Conservation (phyloP, 1,140 invertebrate species). For the Meloidogyne exigua region DNA sequence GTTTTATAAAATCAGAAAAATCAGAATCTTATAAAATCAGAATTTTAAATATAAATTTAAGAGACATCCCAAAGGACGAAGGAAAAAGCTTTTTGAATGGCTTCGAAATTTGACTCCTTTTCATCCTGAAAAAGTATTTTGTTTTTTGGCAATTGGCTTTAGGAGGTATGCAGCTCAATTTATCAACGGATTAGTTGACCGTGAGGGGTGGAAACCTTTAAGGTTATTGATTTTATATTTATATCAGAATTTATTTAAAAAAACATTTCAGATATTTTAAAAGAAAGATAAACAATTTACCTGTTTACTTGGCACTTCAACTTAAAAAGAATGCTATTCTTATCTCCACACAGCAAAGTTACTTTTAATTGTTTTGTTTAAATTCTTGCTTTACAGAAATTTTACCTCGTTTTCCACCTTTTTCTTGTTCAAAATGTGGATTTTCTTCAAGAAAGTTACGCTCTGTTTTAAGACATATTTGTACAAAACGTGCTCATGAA, state of each 20-base stretch:
- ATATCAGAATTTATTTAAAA: background rate
- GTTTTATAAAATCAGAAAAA: too few species aligned
- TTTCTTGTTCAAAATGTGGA: constrained; percentile 29
- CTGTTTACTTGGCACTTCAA: background rate
- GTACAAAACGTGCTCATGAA: constrained; percentile 8
- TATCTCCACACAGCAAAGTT: background rate
- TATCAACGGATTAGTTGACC: background rate
- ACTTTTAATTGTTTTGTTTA: background rate
- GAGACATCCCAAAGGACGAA: background rate
- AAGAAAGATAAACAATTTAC: background rate
- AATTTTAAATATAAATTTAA: background rate
- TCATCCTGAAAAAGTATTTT: background rate
- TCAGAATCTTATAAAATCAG: background rate
- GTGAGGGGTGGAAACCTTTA: background rate
- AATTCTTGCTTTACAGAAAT: background rate
- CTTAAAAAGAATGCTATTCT: background rate
- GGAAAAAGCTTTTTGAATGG: background rate
- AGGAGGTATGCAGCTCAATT: background rate
- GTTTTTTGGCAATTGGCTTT: background rate
- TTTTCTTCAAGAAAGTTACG: constrained; percentile 11
- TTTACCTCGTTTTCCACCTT: constrained; percentile 22
- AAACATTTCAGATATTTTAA: background rate
- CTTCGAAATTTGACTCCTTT: constrained; percentile 4
- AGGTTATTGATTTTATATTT: background rate
- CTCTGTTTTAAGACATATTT: constrained; percentile 17